phyloP scores from a whole-genome alignment of 2,797 vertebrate species.

The Etheostoma nigrum region DNA sequence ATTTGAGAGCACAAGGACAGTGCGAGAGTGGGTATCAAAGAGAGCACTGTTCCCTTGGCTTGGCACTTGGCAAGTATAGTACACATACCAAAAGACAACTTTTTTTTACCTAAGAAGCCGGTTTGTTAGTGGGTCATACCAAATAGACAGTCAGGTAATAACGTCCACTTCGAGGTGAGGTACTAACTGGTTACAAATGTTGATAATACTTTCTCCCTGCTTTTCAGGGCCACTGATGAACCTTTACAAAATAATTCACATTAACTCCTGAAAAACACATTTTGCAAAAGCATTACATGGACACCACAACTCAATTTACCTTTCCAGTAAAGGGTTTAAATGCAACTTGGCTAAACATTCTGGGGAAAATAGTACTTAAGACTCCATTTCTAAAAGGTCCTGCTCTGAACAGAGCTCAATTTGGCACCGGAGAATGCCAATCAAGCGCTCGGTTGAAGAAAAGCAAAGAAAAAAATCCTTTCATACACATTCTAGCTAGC shows the following conservation, averaged over 20 bases:
- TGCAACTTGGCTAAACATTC: constrained; percentile 72
- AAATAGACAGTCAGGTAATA: not conserved
- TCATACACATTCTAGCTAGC: constrained; percentile 38
- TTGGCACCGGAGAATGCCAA: constrained; percentile 64
- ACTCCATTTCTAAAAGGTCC: constrained; percentile 54
- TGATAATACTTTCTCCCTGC: constrained; percentile 7
- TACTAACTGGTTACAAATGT: constrained; percentile 32
- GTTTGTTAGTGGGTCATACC: constrained; percentile 20
- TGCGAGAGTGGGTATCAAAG: constrained; percentile 52
- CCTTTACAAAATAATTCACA: constrained; percentile 36
- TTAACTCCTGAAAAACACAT: constrained; percentile 44
- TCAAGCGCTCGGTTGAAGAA: constrained; percentile 46
- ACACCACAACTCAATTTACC: constrained; percentile 19
- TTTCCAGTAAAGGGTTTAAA: constrained; percentile 56
- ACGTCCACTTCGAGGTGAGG: constrained; percentile 34
- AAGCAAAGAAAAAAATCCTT: constrained; percentile 53
- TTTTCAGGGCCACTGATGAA: constrained; percentile 3
- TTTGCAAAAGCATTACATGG: constrained; percentile 41
- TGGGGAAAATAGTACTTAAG: constrained; percentile 43
- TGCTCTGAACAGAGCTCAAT: constrained; percentile 54
- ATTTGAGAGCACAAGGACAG: constrained; percentile 47
- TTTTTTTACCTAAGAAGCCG: constrained; percentile 8
- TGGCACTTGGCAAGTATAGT: constrained; percentile 67
- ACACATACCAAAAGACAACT: constrained; percentile 49
- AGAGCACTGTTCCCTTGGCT: constrained; percentile 68